Base-by-base conservation (phyloP, 2,888 invertebrate species). In the Nomada goodeniana region DNA sequence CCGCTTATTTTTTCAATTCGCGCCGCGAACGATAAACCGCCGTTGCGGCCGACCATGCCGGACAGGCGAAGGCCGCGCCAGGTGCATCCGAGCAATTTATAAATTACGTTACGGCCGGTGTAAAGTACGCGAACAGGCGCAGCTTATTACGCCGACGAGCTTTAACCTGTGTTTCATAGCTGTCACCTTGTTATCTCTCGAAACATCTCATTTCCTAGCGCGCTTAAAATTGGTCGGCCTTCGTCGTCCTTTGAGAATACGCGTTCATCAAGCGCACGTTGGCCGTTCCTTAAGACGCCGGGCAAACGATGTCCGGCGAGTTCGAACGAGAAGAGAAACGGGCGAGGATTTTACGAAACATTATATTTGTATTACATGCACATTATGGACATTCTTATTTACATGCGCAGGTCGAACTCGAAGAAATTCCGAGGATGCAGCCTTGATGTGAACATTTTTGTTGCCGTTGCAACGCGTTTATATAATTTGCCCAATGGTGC, bases 81-180 rank as follows among this genome's bases (percentile, higher is more conserved):
- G 82, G 85, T 87, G 85, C 79, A 81, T 81, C 75, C 73, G 26
- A 52, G 69, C 78, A 52, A 87, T 80, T 85, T 87, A 83, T 85
- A 85, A 83, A 83, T 83, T 78, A 69, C 78, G 23, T 60, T 71
- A 76, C 20, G 55, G 29, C 50, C 53, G 74, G 64, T 57, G 63
- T 79, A 83, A 86, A 85, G 26, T 79, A 57, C 23, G 23, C 53
- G 68, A 76, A 69, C n/a, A 61, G 65, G 44, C 42, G 67, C 36
- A 7, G 59, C 67, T 78, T 80, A 72, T 80, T 68, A 72, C 57
- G 11, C n/a, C 10, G 20, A 5, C 42, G 3, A n/a, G 59, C 36
- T 44, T 79, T 61, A 42, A 61, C 50, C 67, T 73, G 68, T 47
- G 57, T 59, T 59, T 61, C 78, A 55, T 55, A 23, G 53, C 50